Evolutionary conservation across 1,140 invertebrate genomes (phyloP), one percentile per base, ranked within the genome.

Genomic region (Penaeus vannamei): DNA sequence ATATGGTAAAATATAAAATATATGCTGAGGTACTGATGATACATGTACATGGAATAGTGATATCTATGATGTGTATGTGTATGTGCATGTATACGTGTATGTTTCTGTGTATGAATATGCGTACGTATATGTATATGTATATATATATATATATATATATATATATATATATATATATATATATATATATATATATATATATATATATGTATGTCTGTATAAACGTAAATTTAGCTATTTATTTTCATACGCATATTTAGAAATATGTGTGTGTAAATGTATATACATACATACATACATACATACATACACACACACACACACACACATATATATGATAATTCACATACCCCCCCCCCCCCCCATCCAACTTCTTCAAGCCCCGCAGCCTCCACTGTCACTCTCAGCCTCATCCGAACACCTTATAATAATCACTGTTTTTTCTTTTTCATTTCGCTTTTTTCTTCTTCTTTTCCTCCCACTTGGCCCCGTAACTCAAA

Each of bases 401-500:
- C 59, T 32, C 22, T 12, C 64, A 32, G 42, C 84, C 82, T 62
- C 82, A 17, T 17, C 23, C 26, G 12, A 32, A 80, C 66, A n/a
- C 66, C n/a, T 32, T 22, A n/a, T 26, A n/a, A n/a, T 62, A 29
- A 26, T 26, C 26, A 29, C 17, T 53, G 12, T 53, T 62, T 29
- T 53, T 59, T 17, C 53, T 36, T 17, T 29, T 81, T 53, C 23
- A 20, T 29, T 62, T 60, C 79, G 23, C 61, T 59, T 36, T 69
- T 85, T 32, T 29, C 14, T 46, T 79, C 29, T 60, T 22, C 85
- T 86, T 86, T 86, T 80, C 64, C 80, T 53, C 29, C n/a, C 66
- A 46, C 66, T 86, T 86, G 46, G 36, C 36, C 29, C 76, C 59
- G 85, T 86, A 86, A 80, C 85, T 86, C 83, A 86, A 80, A 80